Evolutionary conservation across 2,113 vertebrate genomes (phyloP).

Genomic region (Ophthalmolycus amberensis): DNA sequence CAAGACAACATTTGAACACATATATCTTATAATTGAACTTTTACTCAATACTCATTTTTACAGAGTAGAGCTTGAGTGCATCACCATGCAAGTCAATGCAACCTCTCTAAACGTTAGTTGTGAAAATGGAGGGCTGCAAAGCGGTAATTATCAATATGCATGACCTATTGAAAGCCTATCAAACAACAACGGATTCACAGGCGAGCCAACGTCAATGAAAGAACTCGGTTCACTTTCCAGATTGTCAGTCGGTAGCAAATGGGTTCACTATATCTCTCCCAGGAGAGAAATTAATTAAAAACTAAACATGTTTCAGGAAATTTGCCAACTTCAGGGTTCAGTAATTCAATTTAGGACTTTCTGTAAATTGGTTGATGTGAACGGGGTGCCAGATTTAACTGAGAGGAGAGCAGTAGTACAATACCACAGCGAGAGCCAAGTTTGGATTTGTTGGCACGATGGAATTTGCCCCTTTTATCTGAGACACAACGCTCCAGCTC

Average conservation of each 20-base stretch:
- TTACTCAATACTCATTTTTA: background rate
- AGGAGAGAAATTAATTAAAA: slow-evolving; percentile 60
- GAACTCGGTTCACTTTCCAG: slow-evolving; percentile 49
- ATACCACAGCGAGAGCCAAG: slow-evolving; percentile 64
- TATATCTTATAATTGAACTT: background rate
- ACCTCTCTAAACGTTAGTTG: background rate
- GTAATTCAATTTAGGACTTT: slow-evolving; percentile 73
- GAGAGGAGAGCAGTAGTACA: slow-evolving; percentile 56
- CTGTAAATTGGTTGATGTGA: slow-evolving; percentile 69
- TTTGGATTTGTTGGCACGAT: slow-evolving; percentile 61
- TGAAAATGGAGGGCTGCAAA: slow-evolving; percentile 27
- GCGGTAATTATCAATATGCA: slow-evolving; percentile 43
- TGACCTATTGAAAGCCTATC: slow-evolving; percentile 54
- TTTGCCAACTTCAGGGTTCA: slow-evolving; percentile 64
- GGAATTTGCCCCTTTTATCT: slow-evolving; percentile 55
- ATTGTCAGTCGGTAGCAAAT: slow-evolving; percentile 55
- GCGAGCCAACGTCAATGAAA: slow-evolving; percentile 45
- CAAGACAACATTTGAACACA: too few relatives aligned
- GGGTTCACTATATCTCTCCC: slow-evolving; percentile 49
- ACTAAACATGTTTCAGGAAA: slow-evolving; percentile 58
- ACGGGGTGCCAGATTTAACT: slow-evolving; percentile 67
- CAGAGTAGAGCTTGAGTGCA: background rate
- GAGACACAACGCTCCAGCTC: slow-evolving; percentile 37
- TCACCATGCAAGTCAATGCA: background rate
- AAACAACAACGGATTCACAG: slow-evolving; percentile 45